Percentiles rank a stretch among this genome's conserved stretches.
Conservation (phyloP, 2,888 invertebrate species). For the Sisyra terminalis region DNA sequence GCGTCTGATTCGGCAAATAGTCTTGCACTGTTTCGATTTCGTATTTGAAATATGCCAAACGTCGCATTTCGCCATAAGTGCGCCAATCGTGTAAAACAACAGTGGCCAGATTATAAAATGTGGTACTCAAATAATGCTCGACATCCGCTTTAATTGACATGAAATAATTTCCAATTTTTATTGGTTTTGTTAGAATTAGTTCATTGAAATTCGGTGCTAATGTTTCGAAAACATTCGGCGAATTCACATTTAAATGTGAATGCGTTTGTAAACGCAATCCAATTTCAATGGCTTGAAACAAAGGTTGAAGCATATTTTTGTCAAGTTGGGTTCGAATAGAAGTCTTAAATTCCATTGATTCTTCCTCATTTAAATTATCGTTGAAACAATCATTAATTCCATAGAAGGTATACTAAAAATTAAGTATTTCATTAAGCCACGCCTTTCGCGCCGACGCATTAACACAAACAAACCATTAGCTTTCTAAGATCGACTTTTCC, state of each 20-base stretch:
- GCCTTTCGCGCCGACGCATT: not conserved
- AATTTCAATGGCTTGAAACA: slow-evolving; percentile 81
- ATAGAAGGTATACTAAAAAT: slow-evolving; percentile 20
- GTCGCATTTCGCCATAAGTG: slow-evolving; percentile 93
- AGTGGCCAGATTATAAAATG: slow-evolving; percentile 94
- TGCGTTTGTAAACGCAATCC: slow-evolving; percentile 86
- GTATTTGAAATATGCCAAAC: slow-evolving; percentile 74
- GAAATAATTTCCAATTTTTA: slow-evolving; percentile 35
- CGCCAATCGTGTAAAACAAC: slow-evolving; percentile 96
- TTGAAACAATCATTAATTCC: slow-evolving; percentile 21
- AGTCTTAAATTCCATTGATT: slow-evolving; percentile 24
- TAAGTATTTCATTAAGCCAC: no score
- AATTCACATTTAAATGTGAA: slow-evolving; percentile 66
- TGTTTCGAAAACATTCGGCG: slow-evolving; percentile 51
- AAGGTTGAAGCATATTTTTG: slow-evolving; percentile 43
- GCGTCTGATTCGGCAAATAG: slow-evolving; percentile 86
- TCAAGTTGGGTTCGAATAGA: slow-evolving; percentile 30
- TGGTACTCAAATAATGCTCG: slow-evolving; percentile 83
- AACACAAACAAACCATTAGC: slow-evolving; percentile 30
- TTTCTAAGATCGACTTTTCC: slow-evolving; percentile 46
- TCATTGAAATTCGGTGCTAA: slow-evolving; percentile 46
- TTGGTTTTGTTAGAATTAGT: slow-evolving; percentile 38
- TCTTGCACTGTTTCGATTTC: slow-evolving; percentile 73
- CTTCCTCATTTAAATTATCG: slow-evolving; percentile 15
- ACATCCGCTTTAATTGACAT: slow-evolving; percentile 46